phyloP scores from a whole-genome alignment of 2,888 invertebrate genomes.

The Caenorhabditis doughertyi region DNA sequence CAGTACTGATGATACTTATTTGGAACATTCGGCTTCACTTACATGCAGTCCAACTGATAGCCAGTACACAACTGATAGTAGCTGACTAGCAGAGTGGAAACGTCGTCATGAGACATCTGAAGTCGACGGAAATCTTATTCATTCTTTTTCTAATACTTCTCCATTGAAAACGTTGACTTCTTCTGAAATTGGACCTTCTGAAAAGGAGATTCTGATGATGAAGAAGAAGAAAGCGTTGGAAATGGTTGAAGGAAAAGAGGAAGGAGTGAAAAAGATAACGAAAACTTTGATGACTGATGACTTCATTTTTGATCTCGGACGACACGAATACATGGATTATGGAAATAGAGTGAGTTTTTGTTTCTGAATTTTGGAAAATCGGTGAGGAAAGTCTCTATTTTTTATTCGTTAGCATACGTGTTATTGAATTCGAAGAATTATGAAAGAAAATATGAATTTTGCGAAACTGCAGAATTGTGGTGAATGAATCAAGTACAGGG shows the following conservation, averaged over 20 bases:
- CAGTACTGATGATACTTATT: slow-evolving; percentile 44
- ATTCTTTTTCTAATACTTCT: background rate
- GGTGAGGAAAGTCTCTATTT: no score
- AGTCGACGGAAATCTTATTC: no score
- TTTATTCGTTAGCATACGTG: no score
- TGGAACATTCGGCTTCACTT: slow-evolving; percentile 72
- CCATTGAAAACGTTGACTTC: background rate
- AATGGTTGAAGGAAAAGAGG: background rate
- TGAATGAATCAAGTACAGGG: no score
- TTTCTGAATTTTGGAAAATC: background rate
- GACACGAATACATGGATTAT: slow-evolving; percentile 22
- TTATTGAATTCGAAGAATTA: no score
- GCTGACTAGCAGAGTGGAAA: slow-evolving; percentile 61
- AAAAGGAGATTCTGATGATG: background rate
- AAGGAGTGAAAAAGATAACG: background rate
- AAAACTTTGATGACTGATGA: slow-evolving; percentile 16
- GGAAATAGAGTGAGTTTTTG: slow-evolving; percentile 29
- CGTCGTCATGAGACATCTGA: slow-evolving; percentile 26
- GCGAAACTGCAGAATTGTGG: no score
- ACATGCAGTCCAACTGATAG: slow-evolving; percentile 69
- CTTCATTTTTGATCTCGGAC: slow-evolving; percentile 59
- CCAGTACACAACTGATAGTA: slow-evolving; percentile 58
- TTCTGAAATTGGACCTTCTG: background rate
- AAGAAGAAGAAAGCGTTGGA: slow-evolving; percentile 7
- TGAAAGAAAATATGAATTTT: no score